Evolutionary conservation across 2,888 invertebrate species (phyloP).

Genomic region (Eubasilissa splendida): DNA sequence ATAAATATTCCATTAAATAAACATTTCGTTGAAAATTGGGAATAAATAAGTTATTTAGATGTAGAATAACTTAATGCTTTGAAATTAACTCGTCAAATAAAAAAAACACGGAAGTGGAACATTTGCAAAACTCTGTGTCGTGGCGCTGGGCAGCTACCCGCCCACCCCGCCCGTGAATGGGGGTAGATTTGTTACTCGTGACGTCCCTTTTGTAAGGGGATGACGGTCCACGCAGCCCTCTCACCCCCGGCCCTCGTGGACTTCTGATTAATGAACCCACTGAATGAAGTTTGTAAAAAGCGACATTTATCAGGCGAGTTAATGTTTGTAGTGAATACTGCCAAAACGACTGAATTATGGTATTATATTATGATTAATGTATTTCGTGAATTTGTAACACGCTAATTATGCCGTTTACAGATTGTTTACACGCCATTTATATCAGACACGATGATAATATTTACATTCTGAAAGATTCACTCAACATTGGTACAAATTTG

Average conservation of each 20-base stretch:
- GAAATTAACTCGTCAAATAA: constrained; percentile 8
- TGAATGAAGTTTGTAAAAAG: constrained; percentile 48
- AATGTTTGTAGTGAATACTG: constrained; percentile 33
- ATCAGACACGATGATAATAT: too few species aligned
- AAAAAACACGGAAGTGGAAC: not conserved
- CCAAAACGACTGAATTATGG: constrained; percentile 30
- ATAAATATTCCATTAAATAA: too few species aligned
- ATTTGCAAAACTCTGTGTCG: constrained; percentile 31
- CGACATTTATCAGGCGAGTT: constrained; percentile 44
- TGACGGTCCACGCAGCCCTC: constrained; percentile 37
- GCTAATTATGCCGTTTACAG: constrained; percentile 12
- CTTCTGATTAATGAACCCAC: constrained; percentile 42
- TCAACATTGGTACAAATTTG: too few species aligned
- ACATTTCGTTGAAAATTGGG: too few species aligned
- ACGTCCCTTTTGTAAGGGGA: constrained; percentile 46
- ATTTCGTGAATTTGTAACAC: constrained; percentile 19
- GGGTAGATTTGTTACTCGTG: constrained; percentile 43
- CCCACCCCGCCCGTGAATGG: constrained; percentile 24
- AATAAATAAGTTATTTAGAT: too few species aligned
- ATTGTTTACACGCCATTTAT: not conserved
- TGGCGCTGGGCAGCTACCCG: constrained; percentile 9
- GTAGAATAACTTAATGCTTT: not conserved
- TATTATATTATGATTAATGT: constrained; percentile 33
- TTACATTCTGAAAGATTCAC: too few species aligned
- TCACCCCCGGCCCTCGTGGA: not conserved